Conservation (phyloP, 2,888 invertebrate species). For the Apodemia duryi region DNA sequence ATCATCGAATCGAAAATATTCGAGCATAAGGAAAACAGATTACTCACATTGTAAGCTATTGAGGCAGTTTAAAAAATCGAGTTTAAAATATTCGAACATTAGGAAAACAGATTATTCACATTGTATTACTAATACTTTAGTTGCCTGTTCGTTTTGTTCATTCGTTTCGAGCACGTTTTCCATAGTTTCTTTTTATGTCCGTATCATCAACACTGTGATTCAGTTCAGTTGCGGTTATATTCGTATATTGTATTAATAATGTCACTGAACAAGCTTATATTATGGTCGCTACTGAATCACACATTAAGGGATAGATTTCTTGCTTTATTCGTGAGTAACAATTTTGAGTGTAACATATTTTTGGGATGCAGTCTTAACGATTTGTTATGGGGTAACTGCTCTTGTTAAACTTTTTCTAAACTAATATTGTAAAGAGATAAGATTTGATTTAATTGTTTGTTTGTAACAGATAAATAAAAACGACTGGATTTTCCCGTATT, state of each 20-base stretch:
- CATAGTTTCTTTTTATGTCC: slow-evolving; percentile 9
- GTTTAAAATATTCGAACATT: too few relatives aligned
- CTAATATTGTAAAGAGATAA: too few relatives aligned
- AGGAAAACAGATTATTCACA: not conserved
- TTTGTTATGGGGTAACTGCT: too few relatives aligned
- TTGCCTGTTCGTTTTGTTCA: not conserved
- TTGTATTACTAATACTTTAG: not conserved
- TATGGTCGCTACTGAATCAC: not conserved
- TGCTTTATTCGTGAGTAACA: not conserved
- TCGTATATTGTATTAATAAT: slow-evolving; percentile 4
- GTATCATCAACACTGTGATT: slow-evolving; percentile 8
- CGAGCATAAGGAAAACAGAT: too few relatives aligned
- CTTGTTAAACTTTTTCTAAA: too few relatives aligned
- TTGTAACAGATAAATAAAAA: too few relatives aligned
- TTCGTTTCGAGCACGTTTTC: slow-evolving; percentile 11
- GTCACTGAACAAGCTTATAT: not conserved
- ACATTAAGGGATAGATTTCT: not conserved
- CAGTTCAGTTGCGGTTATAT: slow-evolving; percentile 5
- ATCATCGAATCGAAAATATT: too few relatives aligned
- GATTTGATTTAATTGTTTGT: too few relatives aligned
- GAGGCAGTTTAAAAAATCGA: too few relatives aligned
- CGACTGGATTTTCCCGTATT: too few relatives aligned
- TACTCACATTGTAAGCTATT: too few relatives aligned
- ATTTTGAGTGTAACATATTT: not conserved
- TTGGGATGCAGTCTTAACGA: too few relatives aligned